Evolutionary conservation across 2,113 vertebrate genomes (phyloP).

Genomic region (Rhagologus leucostigma): DNA sequence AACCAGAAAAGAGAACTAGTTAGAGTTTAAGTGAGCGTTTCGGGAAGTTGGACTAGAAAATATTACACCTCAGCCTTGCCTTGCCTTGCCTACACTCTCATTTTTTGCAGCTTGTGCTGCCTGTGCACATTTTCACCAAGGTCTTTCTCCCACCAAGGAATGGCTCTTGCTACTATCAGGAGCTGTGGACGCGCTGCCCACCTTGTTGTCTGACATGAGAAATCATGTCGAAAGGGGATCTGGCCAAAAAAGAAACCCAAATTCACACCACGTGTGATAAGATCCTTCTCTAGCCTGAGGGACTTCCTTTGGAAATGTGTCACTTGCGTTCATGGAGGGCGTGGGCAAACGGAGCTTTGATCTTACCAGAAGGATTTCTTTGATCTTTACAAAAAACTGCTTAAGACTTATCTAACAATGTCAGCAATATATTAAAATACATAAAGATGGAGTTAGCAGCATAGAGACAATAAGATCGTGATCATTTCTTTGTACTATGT

Average conservation of each 20-base stretch:
- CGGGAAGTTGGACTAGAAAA: neutral
- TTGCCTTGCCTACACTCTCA: neutral
- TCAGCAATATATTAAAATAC: neutral
- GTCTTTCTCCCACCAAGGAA: neutral
- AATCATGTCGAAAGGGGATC: neutral
- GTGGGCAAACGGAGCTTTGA: neutral
- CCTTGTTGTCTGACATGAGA: neutral
- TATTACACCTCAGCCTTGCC: neutral
- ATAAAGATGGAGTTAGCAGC: neutral
- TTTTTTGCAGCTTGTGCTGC: neutral
- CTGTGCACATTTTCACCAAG: neutral
- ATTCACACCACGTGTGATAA: fast-evolving
- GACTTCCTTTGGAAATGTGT: neutral
- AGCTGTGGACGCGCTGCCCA: neutral
- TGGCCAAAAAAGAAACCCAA: fast-evolving
- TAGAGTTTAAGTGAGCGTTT: neutral
- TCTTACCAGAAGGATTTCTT: neutral
- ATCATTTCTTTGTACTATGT: neutral
- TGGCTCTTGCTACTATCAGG: neutral
- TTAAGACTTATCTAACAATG: neutral
- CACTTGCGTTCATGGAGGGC: neutral
- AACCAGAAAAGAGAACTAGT: neutral
- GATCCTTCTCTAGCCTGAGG: neutral
- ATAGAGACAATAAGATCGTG: neutral
- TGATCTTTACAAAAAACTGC: neutral